These are phyloP conservation scores for Drosophila anomelani DNA, from an alignment of 2,888 invertebrate genomes.

Conservation along the genomic window DNA sequence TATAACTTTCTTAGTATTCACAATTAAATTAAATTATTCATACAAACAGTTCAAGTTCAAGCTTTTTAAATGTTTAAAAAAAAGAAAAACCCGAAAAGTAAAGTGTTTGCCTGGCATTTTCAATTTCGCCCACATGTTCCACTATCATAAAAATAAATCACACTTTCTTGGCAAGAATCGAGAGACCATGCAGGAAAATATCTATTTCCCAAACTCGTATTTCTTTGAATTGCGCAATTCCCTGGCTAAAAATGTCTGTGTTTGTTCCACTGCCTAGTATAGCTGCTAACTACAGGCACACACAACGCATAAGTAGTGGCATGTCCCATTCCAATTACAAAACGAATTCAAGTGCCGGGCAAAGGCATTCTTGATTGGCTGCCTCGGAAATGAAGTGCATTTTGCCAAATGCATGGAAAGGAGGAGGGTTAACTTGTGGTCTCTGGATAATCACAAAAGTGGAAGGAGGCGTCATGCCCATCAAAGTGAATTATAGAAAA, in stretches of 20 bases:
- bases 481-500: constrained; percentile 32
- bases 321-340: constrained; percentile 18
- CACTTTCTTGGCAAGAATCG: constrained; percentile 48
- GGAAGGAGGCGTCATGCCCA: neutral
- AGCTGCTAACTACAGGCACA: constrained; percentile 2
- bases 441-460: neutral
- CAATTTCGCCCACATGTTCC: constrained; percentile 23
- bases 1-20: neutral
- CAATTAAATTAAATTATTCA: too few species aligned
- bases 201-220: constrained; percentile 25
- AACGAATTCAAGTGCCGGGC: constrained; percentile 15
- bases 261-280: too few species aligned
- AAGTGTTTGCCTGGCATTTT: neutral
- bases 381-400: constrained; percentile 30
- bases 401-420: neutral
- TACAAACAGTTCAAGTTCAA: neutral
- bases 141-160: constrained; percentile 49
- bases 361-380: constrained; percentile 22
- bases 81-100: neutral
- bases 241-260: constrained; percentile 10
- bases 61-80: neutral
- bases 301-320: neutral
- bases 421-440: neutral
- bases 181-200: constrained; percentile 21
- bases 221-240: constrained; percentile 34